Percentiles rank a stretch among this genome's conserved stretches.
Conservation (phyloP, 2,888 invertebrate species). For the Drosophila eohydei region DNA sequence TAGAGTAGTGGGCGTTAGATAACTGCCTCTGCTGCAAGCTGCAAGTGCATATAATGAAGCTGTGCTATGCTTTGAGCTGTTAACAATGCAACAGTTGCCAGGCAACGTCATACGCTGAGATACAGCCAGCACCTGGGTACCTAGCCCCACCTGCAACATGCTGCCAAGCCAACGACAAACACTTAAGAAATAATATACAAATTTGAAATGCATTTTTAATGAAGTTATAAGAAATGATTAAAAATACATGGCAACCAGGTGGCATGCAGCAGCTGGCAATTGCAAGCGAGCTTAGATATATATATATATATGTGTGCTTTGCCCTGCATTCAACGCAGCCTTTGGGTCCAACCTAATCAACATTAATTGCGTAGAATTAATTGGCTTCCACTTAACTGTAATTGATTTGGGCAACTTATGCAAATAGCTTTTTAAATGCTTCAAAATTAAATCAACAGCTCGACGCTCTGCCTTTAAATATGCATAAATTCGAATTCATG, state of each 20-base stretch:
- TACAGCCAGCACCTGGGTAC: neutral
- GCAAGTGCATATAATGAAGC: slow-evolving; percentile 59
- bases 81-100: slow-evolving; percentile 45
- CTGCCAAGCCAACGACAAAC: slow-evolving; percentile 21
- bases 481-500: slow-evolving; percentile 23
- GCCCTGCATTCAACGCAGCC: slow-evolving; percentile 1
- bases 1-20: neutral
- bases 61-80: slow-evolving; percentile 25
- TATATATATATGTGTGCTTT: neutral
- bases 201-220: slow-evolving; percentile 76
- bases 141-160: neutral
- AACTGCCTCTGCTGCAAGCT: neutral
- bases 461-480: slow-evolving; percentile 15
- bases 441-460: slow-evolving; percentile 22
- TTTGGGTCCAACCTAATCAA: slow-evolving; percentile 2
- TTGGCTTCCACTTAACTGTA: slow-evolving; percentile 15
- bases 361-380: slow-evolving; percentile 18
- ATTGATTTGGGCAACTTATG: slow-evolving; percentile 34
- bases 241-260: slow-evolving; percentile 33
- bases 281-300: neutral
- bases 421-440: slow-evolving; percentile 30
- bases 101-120: slow-evolving; percentile 1
- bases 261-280: slow-evolving; percentile 8
- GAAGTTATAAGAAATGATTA: slow-evolving; percentile 66
- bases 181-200: slow-evolving; percentile 45